A percentile compares a stretch with the other conserved stretches of the same genome.
Evolutionary conservation across 1,140 invertebrate species (phyloP).

Genomic region (Anoplophora glabripennis): DNA sequence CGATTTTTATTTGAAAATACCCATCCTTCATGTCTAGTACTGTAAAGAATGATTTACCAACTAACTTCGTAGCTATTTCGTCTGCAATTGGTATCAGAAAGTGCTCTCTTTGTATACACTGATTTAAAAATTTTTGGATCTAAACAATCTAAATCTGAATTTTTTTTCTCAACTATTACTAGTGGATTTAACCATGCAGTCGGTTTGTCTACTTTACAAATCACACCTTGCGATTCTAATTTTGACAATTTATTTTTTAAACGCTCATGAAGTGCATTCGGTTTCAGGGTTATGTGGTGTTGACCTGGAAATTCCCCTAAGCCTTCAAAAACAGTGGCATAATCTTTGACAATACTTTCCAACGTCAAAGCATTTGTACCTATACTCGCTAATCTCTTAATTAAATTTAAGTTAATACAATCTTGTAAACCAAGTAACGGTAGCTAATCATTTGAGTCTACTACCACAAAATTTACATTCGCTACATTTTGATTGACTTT

Average conservation of each 20-base stretch:
- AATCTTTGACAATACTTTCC: not conserved
- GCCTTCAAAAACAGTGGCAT: constrained; percentile 2
- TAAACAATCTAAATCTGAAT: not conserved
- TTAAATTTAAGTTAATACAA: not conserved
- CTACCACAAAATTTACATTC: constrained; percentile 1
- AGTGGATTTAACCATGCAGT: no score
- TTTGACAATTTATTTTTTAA: not conserved
- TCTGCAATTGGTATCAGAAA: constrained; percentile 1
- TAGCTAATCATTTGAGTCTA: not conserved
- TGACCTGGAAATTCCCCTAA: not conserved
- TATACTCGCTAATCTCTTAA: not conserved
- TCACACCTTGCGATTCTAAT: not conserved
- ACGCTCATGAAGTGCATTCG: not conserved
- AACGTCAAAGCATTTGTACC: not conserved
- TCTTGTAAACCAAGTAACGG: not conserved
- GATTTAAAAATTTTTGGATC: no score
- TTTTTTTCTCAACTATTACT: not conserved
- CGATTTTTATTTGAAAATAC: constrained; percentile 13
- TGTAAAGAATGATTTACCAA: constrained; percentile 1
- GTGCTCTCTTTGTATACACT: constrained; percentile 5
- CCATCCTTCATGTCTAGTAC: constrained; percentile 9
- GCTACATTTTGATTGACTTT: not conserved
- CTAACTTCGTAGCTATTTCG: not conserved
- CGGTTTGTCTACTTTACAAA: not conserved
- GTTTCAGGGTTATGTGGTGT: not conserved